Evolutionary conservation across 2,113 vertebrate genomes (phyloP), one percentile per base, ranked within the genome.

Genomic region (Dryoscopus gambensis): DNA sequence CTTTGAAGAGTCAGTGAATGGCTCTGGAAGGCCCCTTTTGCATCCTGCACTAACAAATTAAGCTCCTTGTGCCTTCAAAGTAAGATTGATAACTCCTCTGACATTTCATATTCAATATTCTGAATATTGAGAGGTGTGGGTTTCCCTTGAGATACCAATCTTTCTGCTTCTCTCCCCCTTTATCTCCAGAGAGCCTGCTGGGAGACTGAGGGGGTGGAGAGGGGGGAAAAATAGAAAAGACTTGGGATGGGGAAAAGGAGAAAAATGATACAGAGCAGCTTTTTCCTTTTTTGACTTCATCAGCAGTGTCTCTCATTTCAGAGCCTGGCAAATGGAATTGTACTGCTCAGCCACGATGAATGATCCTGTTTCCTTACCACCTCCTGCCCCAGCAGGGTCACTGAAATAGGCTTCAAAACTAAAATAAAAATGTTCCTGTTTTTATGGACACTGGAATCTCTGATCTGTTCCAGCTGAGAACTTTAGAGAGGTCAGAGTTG

Each of bases 71-170:
- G 96, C 96, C 96, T 68, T 98, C 98, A 98, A 98, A 99, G 98
- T 98, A 98, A 99, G 98, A 99, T 98, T 98, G 98, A 99, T 99
- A 98, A 98, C 98, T 98, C 97, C 97, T 98, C 98, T 97, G 97
- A 97, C 98, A 98, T 97, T 98, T 98, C 98, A 98, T 97, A 97
- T 97, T 97, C 98, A 98, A 96, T 98, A 98, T 98, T 98, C 97
- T 98, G 98, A 98, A 99, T 99, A 98, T 98, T 98, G 98, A 98
- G 97, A 97, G 97, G 93, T 98, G 97, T 96, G 94, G 83, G 94
- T 91, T 95, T 96, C 98, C 98, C 98, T 84, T 70, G 97, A 97
- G 98, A 97, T 77, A 73, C 84, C 75, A 93, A 67, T 96, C 86
- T 93, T 82, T 92, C 76, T 97, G 94, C 89, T 96, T 96, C 82